Conservation (phyloP, 2,797 vertebrate species). For the Tokudaia muenninki region DNA sequence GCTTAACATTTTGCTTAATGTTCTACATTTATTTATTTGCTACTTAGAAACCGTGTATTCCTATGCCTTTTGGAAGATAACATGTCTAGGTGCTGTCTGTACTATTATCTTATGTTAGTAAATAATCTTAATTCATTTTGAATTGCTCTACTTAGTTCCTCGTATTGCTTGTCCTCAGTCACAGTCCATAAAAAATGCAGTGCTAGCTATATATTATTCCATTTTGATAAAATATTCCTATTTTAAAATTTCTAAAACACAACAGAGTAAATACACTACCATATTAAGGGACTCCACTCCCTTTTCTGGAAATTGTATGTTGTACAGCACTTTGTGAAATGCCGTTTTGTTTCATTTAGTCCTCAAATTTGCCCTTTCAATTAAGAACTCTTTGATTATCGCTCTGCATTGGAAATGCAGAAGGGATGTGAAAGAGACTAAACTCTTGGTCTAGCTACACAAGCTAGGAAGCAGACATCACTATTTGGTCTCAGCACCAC, state of each 20-base stretch:
- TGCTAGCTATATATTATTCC: neutral
- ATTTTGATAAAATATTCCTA: neutral
- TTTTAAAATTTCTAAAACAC: constrained; percentile 6
- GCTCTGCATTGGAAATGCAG: constrained; percentile 31
- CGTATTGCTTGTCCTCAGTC: neutral
- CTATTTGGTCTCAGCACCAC: constrained; percentile 15
- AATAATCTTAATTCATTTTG: neutral
- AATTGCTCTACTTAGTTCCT: neutral
- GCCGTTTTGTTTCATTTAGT: constrained; percentile 55
- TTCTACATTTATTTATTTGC: constrained; percentile 12
- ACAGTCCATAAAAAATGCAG: neutral
- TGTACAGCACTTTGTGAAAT: neutral
- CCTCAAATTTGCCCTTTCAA: neutral
- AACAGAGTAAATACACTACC: neutral
- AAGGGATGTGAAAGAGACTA: constrained; percentile 19
- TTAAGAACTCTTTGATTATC: neutral
- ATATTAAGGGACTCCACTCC: neutral
- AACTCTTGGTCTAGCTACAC: neutral
- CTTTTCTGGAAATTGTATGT: constrained; percentile 8
- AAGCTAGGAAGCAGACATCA: neutral
- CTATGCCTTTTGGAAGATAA: neutral
- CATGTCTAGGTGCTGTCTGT: neutral
- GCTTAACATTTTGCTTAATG: neutral
- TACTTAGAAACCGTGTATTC: constrained; percentile 14
- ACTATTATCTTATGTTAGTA: constrained; percentile 8